Base-by-base conservation (phyloP, 2,888 invertebrate species). In the Eupithecia subumbrata region DNA sequence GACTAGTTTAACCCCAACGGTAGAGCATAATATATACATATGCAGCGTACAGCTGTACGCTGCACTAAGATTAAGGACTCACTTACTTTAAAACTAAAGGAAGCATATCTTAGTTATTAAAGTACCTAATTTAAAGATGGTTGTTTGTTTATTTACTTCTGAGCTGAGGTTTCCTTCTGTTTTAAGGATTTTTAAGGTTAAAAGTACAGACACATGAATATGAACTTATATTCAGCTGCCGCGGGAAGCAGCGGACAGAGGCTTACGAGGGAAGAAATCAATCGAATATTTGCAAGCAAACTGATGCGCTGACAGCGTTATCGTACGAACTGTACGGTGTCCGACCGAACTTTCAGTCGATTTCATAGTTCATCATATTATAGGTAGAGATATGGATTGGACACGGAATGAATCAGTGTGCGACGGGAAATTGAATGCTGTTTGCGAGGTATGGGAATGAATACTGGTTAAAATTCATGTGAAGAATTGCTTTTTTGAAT, bases 341-440 rank as follows among this genome's bases (percentile, higher is more conserved):
- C 9, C 9, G 9, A 30, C 9, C 9, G 9, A 30, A 63, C 30
- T 16, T 34, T 9, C 30, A 34, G 64, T 34, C 64, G 60, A 60
- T 12, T 60, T 60, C 69, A 30, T 68, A 70, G 43, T 74, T 68
- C 48, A 73, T 72, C 68, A 78, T 76, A 76, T 77, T 76, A 60
- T 25, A 25, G 22, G 14, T 25, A 60, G 82, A 84, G 81, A 78
- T 84, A 84, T 16, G 60, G 70, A 79, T 71, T 43, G 71, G 78
- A 72, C 80, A 81, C 83, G 85, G 88, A 87, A 86, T 82, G 79
- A 84, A 83, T 81, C 77, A 83, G 84, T 80, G 79, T 80, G 78
- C 80, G 80, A 85, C 68, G 60, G 88, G 86, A 89, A 88, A 88
- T 88, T 87, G 84, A 87, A 88, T 86, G 77, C 81, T 79, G 84